Base-by-base conservation (phyloP, 2,113 vertebrate species). In the Ctenodactylus gundi region DNA sequence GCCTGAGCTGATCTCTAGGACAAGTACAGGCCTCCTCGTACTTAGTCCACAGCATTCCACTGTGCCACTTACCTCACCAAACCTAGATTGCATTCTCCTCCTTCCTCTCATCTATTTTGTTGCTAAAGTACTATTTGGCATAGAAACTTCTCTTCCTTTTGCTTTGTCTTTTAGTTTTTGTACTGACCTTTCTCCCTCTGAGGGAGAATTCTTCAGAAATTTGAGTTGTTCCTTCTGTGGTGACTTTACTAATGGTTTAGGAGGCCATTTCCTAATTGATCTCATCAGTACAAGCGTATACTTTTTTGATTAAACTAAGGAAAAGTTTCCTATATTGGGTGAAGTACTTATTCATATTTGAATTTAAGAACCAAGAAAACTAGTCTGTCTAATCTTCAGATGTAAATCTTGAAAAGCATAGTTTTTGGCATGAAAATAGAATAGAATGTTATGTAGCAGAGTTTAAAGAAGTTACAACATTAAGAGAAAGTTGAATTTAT, bases 151-250 rank as follows among this genome's bases (percentile, higher is more conserved):
- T 36, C 75, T 91, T 67, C 23, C 49, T 85, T 85, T 75, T 53
- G 70, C 78, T 51, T 18, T 91, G 55, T 65, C 55, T 86, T 92
- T 80, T 53, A 94, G 78, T 85, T 73, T 27, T 41, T 80, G 72
- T 60, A 75, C 13, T 53, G 25, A 51, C 31, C 31, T 64, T 91
- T 83, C 27, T 62, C 7, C 73, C 44, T 90, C 12, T 68, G 25
- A 83, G 27, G 18, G 41, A 83, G 34, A 25, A 49, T 58, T 20
- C 11, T 34, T 84, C 20, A 65, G 41, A 57, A 64, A n/a, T 80
- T 88, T 41, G 36, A 70, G 18, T 46, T 39, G 46, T 0, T 46
- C 44, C 12, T 23, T 75, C 23, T 15, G 1, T 29, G 27, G 20
- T 58, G 51, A 68, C 60, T 94, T 78, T 77, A 67, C 53, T 58